A percentile compares a stretch with the other conserved stretches of the same genome.
phyloP scores from a whole-genome alignment of 2,113 vertebrate species.

The Scartelaos histophorus region DNA sequence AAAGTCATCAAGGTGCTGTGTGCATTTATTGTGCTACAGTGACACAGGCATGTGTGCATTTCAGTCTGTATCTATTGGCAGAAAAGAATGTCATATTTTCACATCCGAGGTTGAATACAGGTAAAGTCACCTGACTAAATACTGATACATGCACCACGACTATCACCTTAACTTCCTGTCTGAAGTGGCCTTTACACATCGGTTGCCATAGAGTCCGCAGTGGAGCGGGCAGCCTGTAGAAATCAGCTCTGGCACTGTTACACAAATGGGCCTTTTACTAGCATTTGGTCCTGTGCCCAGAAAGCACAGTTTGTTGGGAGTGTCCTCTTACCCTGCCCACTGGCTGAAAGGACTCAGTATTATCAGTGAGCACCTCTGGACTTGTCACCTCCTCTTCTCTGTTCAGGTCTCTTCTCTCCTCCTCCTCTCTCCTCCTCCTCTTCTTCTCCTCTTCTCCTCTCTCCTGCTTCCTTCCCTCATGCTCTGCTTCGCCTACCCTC shows the following conservation, averaged over 20 bases:
- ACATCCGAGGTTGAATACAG: neutral
- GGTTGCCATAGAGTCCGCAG: slow-evolving; percentile 56
- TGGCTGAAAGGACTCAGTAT: slow-evolving; percentile 68
- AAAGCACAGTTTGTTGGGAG: slow-evolving; percentile 74
- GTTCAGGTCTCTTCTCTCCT: slow-evolving; percentile 1
- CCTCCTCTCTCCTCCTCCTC: neutral
- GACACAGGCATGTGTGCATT: neutral
- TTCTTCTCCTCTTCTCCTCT: slow-evolving; percentile 7
- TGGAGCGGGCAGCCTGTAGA: slow-evolving; percentile 50
- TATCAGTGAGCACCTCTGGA: slow-evolving; percentile 64
- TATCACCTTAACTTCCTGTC: slow-evolving; percentile 44
- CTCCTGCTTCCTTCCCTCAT: slow-evolving; percentile 23
- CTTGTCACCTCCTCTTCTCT: slow-evolving; percentile 48
- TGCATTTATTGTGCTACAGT: neutral
- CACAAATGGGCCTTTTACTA: slow-evolving; percentile 74
- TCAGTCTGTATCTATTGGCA: neutral
- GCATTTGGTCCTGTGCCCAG: slow-evolving; percentile 75
- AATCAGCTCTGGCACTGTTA: slow-evolving; percentile 63
- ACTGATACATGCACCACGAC: neutral
- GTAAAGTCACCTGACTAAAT: neutral
- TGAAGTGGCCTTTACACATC: slow-evolving; percentile 42
- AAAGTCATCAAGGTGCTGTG: too few relatives aligned
- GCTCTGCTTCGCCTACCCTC: slow-evolving; percentile 42
- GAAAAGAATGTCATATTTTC: neutral
- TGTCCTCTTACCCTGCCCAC: slow-evolving; percentile 71